A percentile compares a stretch with the other conserved stretches of the same genome.
Conservation (phyloP, 2,888 invertebrate species). For the Hanleya hanleyi region DNA sequence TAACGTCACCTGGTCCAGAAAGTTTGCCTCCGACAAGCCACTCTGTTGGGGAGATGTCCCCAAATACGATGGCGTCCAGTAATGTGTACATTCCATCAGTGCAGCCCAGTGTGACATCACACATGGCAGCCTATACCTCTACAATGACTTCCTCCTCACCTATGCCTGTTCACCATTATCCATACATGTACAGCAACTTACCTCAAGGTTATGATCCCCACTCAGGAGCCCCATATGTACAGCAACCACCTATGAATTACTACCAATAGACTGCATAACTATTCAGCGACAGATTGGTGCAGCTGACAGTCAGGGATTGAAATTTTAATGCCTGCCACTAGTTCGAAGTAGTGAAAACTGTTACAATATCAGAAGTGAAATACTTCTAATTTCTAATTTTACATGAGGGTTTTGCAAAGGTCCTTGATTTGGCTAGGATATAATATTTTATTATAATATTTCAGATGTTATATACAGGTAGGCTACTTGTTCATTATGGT, state of each 20-base stretch:
- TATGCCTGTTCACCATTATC: conserved; percentile 2
- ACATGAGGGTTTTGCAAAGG: too few species aligned
- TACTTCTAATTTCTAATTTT: too few species aligned
- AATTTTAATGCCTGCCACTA: too few species aligned
- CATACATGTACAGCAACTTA: conserved; percentile 4
- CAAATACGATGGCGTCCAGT: neutral
- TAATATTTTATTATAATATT: too few species aligned
- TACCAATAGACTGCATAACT: too few species aligned
- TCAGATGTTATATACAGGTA: too few species aligned
- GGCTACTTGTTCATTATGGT: too few species aligned
- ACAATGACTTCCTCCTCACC: neutral
- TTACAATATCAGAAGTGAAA: too few species aligned
- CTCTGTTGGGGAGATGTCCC: neutral
- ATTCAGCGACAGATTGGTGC: too few species aligned
- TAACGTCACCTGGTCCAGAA: neutral
- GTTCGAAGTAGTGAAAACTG: too few species aligned
- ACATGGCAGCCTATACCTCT: neutral
- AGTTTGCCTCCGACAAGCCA: neutral
- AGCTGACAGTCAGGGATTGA: too few species aligned
- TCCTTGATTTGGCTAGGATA: too few species aligned
- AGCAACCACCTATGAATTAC: neutral
- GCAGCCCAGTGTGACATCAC: neutral
- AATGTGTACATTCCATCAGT: neutral
- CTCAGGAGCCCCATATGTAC: neutral
- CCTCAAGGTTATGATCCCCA: conserved; percentile 2